phyloP scores from a whole-genome alignment of 2,113 vertebrate species.

The Datnioides undecimradiatus region DNA sequence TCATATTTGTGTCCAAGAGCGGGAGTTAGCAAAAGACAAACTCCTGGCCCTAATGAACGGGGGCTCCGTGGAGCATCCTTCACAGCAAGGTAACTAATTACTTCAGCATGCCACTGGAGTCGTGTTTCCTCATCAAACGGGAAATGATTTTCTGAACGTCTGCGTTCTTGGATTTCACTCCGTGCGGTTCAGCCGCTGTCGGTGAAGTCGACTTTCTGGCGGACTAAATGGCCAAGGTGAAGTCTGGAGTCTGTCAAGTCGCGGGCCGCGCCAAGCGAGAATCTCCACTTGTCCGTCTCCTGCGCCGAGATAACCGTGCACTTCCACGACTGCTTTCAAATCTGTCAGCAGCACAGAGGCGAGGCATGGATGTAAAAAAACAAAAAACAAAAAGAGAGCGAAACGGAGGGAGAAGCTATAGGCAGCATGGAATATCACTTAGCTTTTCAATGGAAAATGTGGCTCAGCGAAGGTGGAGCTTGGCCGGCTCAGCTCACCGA shows the following conservation, averaged over 20 bases:
- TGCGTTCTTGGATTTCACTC: constrained; percentile 75
- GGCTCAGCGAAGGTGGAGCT: constrained; percentile 64
- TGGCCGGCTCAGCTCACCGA: constrained; percentile 52
- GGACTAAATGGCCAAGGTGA: constrained; percentile 67
- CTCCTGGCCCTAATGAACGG: constrained; percentile 70
- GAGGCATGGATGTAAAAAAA: constrained; percentile 41
- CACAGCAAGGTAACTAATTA: constrained; percentile 81
- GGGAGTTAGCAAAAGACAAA: constrained; percentile 59
- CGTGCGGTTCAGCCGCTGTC: constrained; percentile 62
- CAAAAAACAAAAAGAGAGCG: too few species aligned
- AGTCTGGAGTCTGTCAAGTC: constrained; percentile 79
- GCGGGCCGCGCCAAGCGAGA: constrained; percentile 56
- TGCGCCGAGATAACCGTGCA: constrained; percentile 69
- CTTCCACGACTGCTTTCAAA: constrained; percentile 59
- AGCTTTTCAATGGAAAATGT: constrained; percentile 79
- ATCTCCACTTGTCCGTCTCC: constrained; percentile 73
- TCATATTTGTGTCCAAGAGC: constrained; percentile 66
- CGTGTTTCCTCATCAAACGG: constrained; percentile 83
- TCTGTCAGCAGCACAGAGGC: constrained; percentile 63
- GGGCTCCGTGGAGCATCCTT: constrained; percentile 74
- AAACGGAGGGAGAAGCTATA: constrained; percentile 48
- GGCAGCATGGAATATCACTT: constrained; percentile 79
- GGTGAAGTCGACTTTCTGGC: constrained; percentile 67
- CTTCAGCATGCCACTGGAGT: constrained; percentile 81
- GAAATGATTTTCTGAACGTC: constrained; percentile 79